phyloP scores from a whole-genome alignment of 2,888 invertebrate genomes.

The Epicampocera succincta region DNA sequence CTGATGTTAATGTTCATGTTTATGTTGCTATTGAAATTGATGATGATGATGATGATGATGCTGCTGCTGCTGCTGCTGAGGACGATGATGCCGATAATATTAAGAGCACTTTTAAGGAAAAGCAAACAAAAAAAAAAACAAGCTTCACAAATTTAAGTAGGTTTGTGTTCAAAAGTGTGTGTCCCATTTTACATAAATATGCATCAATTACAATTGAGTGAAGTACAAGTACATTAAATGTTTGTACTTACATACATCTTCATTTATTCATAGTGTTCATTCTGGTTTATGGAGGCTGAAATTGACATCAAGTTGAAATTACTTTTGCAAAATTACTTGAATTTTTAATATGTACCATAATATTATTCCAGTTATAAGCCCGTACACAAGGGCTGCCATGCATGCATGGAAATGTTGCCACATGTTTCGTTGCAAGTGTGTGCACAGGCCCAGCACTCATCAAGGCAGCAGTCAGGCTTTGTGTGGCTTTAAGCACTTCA shows the following conservation, averaged over 20 bases:
- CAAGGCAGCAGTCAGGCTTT: conserved; percentile 1
- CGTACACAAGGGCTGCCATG: background rate
- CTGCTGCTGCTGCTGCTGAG: conserved; percentile 29
- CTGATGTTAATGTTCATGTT: conserved; percentile 37
- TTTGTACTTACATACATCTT: background rate
- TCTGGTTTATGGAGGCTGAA: conserved; percentile 72
- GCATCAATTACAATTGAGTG: conserved; percentile 77
- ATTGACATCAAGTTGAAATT: conserved; percentile 80
- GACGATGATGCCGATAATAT: conserved; percentile 30
- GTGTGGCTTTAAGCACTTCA: conserved; percentile 20
- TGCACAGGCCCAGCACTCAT: conserved; percentile 6
- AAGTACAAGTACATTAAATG: conserved; percentile 50
- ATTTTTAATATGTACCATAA: conserved; percentile 43
- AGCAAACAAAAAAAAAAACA: background rate
- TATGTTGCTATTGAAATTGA: conserved; percentile 26
- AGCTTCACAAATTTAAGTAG: background rate
- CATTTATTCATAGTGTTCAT: conserved; percentile 15
- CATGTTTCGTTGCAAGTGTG: background rate
- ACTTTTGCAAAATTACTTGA: conserved; percentile 70
- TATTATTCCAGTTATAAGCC: conserved; percentile 22
- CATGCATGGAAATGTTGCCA: too few species aligned
- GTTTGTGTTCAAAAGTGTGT: background rate
- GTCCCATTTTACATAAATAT: conserved; percentile 59
- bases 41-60: conserved; percentile 36
- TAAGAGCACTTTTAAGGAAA: conserved; percentile 40